Conservation (phyloP, 1,140 invertebrate genomes). For the Drosophila pectinifera region DNA sequence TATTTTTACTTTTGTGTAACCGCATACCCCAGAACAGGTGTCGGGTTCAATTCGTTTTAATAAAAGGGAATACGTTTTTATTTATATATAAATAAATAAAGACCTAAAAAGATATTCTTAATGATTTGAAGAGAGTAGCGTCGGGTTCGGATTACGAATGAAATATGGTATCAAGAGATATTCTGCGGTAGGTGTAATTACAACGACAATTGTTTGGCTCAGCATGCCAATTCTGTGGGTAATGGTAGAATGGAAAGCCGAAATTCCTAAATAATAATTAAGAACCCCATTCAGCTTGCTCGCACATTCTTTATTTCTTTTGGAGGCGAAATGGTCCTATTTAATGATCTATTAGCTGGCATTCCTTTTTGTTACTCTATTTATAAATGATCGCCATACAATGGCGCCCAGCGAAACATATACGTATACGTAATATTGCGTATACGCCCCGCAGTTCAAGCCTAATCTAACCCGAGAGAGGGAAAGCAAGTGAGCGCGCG, state of each 20-base stretch:
- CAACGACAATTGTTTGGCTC: slow-evolving; percentile 1
- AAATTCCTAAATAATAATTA: neutral
- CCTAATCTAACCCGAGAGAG: slow-evolving; percentile 9
- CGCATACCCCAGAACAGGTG: slow-evolving; percentile 12
- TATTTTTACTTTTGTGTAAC: slow-evolving; percentile 12
- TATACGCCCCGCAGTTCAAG: slow-evolving; percentile 37
- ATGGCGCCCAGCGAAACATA: slow-evolving; percentile 32
- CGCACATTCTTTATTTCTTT: neutral
- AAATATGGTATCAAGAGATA: neutral
- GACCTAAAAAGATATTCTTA: neutral
- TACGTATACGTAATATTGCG: slow-evolving; percentile 69
- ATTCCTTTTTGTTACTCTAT: slow-evolving; percentile 38
- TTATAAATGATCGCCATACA: slow-evolving; percentile 61
- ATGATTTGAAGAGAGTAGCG: neutral
- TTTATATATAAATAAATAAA: neutral
- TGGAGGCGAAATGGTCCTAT: slow-evolving; percentile 16
- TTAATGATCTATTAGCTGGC: slow-evolving; percentile 47
- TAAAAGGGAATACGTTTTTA: too few species aligned
- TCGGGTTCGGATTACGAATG: slow-evolving; percentile 5
- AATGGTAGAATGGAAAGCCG: neutral
- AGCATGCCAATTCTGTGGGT: too few species aligned
- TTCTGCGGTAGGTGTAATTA: neutral
- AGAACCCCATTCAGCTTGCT: neutral
- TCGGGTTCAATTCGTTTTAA: slow-evolving; percentile 18
- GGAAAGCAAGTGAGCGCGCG: neutral